Base-by-base conservation (phyloP, 2,888 invertebrate genomes). In the Dolichopus griseipennis region DNA sequence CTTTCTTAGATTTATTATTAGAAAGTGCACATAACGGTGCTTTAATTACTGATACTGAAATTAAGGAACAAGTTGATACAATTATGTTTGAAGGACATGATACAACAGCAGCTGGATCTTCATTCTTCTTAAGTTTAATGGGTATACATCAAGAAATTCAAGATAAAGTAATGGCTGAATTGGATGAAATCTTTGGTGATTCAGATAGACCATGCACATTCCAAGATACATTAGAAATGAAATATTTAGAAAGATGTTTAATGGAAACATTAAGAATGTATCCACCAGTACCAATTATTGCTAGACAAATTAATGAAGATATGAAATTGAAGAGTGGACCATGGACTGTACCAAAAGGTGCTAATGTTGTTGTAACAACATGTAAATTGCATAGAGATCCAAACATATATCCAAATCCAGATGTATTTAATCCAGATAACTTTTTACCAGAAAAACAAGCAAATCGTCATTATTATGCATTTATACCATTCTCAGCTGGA, bases 21-120 rank as follows among this genome's bases (percentile, higher is more conserved):
- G 91, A 92, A 78, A 87, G 90, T 73, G 86, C 90, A 69, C 88
- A 89, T 72, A 90, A 88, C 69, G 89, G 90, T 10, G 88, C 85
- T 68, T 86, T 85, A 63, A 85, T 92, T 68, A 86, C 87, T 34
- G 91, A 92, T 70, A 86, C 88, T 71, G 92, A 92, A 81, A 90
- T 92, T 73, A 88, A 89, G 74, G 91, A 92, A 77, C 90, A 92
- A 85, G 91, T 92, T 0, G 89, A 91, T 77, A 92, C 91, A 0
- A 92, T 92, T 73, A 92, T 92, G 92, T 91, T 92, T 78, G 90
- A 95, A 86, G 91, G 91, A 64, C 91, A 91, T 77, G 91, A 92
- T 75, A 92, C 92, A 2, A 91, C 91, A 3, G 91, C 92, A 4
- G 90, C 91, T 34, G 91, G 89, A 15, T 90, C 90, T 73, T 91